Evolutionary conservation across 2,888 invertebrate species (phyloP), one percentile per base, ranked within the genome.

Genomic region (Dolomedes plantarius): DNA sequence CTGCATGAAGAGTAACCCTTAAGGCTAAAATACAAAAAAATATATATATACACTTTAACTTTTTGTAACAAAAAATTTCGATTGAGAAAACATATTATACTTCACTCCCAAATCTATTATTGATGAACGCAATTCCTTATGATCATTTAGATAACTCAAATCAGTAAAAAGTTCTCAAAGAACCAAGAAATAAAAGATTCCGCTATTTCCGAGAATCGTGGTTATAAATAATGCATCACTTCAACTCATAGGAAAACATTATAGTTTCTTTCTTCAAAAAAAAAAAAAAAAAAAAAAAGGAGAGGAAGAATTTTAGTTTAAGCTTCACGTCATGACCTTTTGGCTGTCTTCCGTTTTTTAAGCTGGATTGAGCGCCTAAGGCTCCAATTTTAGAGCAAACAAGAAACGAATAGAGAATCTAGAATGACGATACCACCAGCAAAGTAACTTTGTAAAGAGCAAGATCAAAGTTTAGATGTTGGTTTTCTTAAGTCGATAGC

Each of bases 311-410:
- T 56, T 56, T 56, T 56, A 23, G 56, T 23, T 56, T 56, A 56
- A 56, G 23, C 56, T 56, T 56, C 56, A 56, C 56, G 56, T 56
- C 56, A 56, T 56, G 56, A 56, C 56, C 56, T 56, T 56, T 56
- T 56, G 56, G 56, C 23, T 19, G 56, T 56, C 56, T 56, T 56
- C 19, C 23, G 19, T 56, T 56, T 56, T 56, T 56, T 56, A 56
- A 56, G 56, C 56, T 23, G 56, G 56, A 56, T 23, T 56, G 56
- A 56, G 56, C 56, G 56, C 56, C 56, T 23, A 23, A 56, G 56
- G 56, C 56, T 23, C 56, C 56, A 56, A 56, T 23, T 56, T 56
- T 56, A 56, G 56, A 56, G 56, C 56, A 56, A 56, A 56, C 56
- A 56, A 56, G 56, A 56, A 56, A 56, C 56, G 56, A 23, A 56